Percentiles rank a stretch among this genome's conserved stretches.
Evolutionary conservation across 2,797 vertebrate species (phyloP).

Genomic region (Kryptopterus vitreolus): DNA sequence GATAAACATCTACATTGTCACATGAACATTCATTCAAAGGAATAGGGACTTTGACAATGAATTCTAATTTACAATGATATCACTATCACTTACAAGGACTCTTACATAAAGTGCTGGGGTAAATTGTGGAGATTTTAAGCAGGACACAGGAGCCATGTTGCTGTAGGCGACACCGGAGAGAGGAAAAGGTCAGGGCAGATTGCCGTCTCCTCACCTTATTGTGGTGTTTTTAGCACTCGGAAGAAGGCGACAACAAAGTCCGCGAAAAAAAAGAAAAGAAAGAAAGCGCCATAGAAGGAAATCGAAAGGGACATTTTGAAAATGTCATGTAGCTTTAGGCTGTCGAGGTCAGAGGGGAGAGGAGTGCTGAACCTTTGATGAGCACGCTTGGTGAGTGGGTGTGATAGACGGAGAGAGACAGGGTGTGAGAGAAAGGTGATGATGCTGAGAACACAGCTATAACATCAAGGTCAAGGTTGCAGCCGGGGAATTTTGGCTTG

Average conservation of each 20-base stretch:
- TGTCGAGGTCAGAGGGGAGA: constrained; percentile 46
- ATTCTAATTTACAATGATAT: background rate
- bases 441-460: constrained; percentile 31
- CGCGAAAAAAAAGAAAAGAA: constrained; percentile 12
- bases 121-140: constrained; percentile 26
- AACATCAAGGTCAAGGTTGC: constrained; percentile 43
- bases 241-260: constrained; percentile 41
- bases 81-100: background rate
- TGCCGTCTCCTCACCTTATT: constrained; percentile 45
- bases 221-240: constrained; percentile 41
- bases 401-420: constrained; percentile 33
- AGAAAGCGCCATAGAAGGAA: constrained; percentile 36
- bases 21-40: too few relatives aligned
- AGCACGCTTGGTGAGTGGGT: constrained; percentile 35
- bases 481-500: background rate
- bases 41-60: too few relatives aligned
- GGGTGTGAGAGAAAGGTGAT: constrained; percentile 42
- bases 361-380: constrained; percentile 48
- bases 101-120: too few relatives aligned
- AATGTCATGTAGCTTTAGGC: constrained; percentile 62
- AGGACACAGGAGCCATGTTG: constrained; percentile 44
- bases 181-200: constrained; percentile 57
- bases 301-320: constrained; percentile 57
- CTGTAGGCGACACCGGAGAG: constrained; percentile 46
- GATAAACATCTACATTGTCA: too few relatives aligned